Conservation (phyloP, 2,113 vertebrate genomes). For the Solenodon paradoxus region DNA sequence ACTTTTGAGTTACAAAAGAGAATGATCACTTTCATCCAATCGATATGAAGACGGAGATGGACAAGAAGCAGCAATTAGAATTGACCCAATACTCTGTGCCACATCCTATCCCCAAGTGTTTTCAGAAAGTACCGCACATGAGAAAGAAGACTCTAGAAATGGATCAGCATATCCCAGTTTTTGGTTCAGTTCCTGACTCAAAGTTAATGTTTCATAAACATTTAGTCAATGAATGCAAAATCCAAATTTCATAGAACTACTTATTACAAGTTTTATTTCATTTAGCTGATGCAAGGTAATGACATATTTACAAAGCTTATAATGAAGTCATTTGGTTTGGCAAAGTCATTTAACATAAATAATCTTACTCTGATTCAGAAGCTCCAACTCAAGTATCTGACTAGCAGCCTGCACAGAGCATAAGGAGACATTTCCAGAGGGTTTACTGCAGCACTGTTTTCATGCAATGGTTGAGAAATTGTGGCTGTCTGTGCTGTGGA, state of each 20-base stretch:
- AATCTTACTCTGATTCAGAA: conserved; percentile 21
- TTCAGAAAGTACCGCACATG: background rate
- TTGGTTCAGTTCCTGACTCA: background rate
- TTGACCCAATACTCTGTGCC: background rate
- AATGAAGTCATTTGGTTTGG: conserved; percentile 51
- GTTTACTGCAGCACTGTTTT: background rate
- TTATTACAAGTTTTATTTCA: conserved; percentile 38
- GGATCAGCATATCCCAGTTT: background rate
- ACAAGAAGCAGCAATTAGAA: background rate
- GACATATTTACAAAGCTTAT: conserved; percentile 53
- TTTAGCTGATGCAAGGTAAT: conserved; percentile 41
- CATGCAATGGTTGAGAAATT: background rate
- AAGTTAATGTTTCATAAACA: conserved; percentile 27
- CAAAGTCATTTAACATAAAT: conserved; percentile 15
- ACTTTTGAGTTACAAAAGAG: background rate
- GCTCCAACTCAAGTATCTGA: conserved; percentile 10
- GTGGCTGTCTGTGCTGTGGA: background rate
- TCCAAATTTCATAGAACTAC: conserved; percentile 51
- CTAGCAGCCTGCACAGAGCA: background rate
- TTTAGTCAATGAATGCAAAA: conserved; percentile 44
- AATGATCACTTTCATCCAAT: background rate
- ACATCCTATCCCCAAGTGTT: background rate
- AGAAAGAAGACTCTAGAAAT: conserved; percentile 5
- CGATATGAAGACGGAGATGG: background rate
- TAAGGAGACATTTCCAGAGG: background rate